Evolutionary conservation across 2,888 invertebrate genomes (phyloP).

Genomic region (Cistogaster globosa): DNA sequence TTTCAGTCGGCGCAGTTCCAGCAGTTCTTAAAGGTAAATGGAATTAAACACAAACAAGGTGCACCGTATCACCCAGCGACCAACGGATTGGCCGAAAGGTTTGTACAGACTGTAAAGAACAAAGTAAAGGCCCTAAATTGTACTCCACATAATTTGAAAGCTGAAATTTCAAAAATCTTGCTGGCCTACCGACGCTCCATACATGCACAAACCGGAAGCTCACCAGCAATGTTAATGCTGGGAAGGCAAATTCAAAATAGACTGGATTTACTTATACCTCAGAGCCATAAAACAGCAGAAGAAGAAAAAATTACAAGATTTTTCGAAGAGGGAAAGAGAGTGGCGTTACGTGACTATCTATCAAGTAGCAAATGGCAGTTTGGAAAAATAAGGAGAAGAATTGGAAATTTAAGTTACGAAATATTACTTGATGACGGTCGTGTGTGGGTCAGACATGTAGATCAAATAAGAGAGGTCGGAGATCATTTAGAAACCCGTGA

Average conservation of each 20-base stretch:
- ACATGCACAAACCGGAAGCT: not conserved
- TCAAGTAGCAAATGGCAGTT: slow-evolving; percentile 64
- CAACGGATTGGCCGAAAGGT: not conserved
- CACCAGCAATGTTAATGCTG: not conserved
- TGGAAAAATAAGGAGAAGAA: slow-evolving; percentile 39
- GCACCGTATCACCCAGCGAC: not conserved
- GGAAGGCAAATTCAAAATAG: not conserved
- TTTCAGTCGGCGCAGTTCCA: not conserved
- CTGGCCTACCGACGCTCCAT: not conserved
- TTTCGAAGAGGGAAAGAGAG: slow-evolving; percentile 11
- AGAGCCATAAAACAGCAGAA: not conserved
- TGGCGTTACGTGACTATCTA: slow-evolving; percentile 8
- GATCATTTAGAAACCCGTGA: slow-evolving; percentile 10
- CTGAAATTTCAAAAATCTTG: not conserved
- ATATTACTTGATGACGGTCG: slow-evolving; percentile 59
- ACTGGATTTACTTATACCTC: not conserved
- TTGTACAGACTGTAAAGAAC: not conserved
- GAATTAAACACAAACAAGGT: slow-evolving; percentile 13
- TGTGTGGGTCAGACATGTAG: slow-evolving; percentile 55
- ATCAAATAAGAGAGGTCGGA: slow-evolving; percentile 37
- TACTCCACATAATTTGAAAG: not conserved
- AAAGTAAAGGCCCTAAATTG: not conserved
- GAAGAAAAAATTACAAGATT: not conserved
- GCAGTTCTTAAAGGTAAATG: slow-evolving; percentile 6
- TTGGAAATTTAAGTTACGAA: slow-evolving; percentile 56